Conservation (phyloP, 2,888 invertebrate genomes). For the Argynnis bischoffii region DNA sequence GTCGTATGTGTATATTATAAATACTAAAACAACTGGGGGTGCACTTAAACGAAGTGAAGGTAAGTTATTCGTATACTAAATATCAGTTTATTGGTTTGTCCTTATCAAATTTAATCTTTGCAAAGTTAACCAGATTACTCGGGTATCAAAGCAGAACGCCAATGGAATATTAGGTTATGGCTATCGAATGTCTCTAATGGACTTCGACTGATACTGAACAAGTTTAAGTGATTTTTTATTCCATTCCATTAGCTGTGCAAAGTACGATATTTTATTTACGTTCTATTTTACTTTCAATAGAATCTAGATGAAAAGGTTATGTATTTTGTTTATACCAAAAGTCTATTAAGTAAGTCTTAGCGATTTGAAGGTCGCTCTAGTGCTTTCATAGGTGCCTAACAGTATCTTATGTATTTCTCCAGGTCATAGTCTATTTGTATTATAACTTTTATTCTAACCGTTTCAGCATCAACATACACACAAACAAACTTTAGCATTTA, state of each 20-base stretch:
- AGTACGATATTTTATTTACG: conserved; percentile 15
- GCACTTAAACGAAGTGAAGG: no score
- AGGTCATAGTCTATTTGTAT: no score
- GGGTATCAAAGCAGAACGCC: conserved; percentile 18
- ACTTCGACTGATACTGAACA: conserved; percentile 23
- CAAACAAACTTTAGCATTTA: no score
- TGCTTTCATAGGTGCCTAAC: no score
- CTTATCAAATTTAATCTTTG: neutral
- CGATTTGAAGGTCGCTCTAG: no score
- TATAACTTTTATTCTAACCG: no score
- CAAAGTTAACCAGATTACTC: conserved; percentile 12
- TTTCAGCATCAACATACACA: no score
- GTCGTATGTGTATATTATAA: no score
- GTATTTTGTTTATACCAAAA: neutral
- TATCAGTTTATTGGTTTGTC: neutral
- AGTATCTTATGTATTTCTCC: no score
- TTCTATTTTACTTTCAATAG: conserved; percentile 15
- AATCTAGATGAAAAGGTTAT: neutral
- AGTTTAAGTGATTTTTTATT: conserved; percentile 22
- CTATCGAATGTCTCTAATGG: conserved; percentile 28
- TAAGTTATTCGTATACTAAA: neutral
- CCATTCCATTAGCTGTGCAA: conserved; percentile 25
- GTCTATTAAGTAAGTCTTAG: neutral
- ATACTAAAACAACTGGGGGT: no score
- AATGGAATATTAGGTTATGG: conserved; percentile 25